Evolutionary conservation across 1,140 invertebrate species (phyloP), one percentile per base, ranked within the genome.

Genomic region (Bombus balteatus): DNA sequence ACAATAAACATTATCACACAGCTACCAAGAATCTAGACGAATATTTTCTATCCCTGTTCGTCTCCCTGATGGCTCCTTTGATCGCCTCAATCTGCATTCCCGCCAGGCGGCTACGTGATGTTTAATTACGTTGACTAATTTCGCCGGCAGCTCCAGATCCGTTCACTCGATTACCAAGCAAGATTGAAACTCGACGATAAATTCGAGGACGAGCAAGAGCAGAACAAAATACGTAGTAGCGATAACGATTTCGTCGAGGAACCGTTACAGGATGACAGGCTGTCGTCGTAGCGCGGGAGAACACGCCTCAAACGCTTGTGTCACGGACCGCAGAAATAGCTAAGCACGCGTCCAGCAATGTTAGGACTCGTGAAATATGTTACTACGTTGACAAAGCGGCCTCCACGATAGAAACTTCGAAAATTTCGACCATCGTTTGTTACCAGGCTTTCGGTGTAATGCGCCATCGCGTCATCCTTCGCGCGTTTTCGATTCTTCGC

Each of bases 291-390:
- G 72, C 83, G 78, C 82, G 68, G 75, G 72, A 71, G 75, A 77
- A 15, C 37, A 66, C 86, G 59, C 57, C 53, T 83, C 82, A 18
- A 83, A 88, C 86, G 81, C 82, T 59, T 71, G 78, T 71, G 86
- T 85, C 85, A 41, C n/a, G 85, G 84, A 91, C 84, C 86, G 87
- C 91, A 90, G 87, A 91, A 92, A 92, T 92, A 92, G 86, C 88
- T 92, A 83, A 57, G 76, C 72, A 79, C 87, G 82, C 86, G 81
- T 88, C 65, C 74, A 72, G 78, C 59, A 79, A 85, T 86, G 57
- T 43, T 74, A 83, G 62, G 75, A 28, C 43, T 70, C 81, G 68
- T 88, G 80, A 90, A 88, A 90, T 88, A 80, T 82, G 76, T 89
- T 59, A 83, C 72, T 80, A 85, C 68, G 79, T 89, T 90, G 89